Evolutionary conservation across 2,888 invertebrate genomes (phyloP), one percentile per base, ranked within the genome.

Genomic region (Fragum fragum): DNA sequence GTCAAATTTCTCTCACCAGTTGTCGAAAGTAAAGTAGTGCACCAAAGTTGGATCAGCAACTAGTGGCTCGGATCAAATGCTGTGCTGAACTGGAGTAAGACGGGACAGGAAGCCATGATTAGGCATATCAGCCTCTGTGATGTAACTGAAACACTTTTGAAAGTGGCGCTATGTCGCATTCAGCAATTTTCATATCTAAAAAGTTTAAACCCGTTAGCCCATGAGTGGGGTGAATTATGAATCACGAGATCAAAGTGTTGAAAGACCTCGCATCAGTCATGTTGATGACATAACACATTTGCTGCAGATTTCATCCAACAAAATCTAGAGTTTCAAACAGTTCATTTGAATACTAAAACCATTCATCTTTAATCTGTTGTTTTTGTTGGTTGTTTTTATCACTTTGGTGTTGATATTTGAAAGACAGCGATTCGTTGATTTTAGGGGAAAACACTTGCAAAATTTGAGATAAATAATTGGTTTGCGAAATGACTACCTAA

Each of bases 261-360:
- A 32, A 32, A 32, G 61, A 29, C 21, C 32, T 18, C 26, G 29
- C 32, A 61, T 61, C 61, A 29, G 32, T 61, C 61, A 61, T 32
- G 29, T 7, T 61, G 61, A 32, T 61, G 61, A 61, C 61, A 61
- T 61, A 61, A 32, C 26, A 32, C 61, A 61, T 61, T 61, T 61
- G 32, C 28, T 11, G 18, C 61, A 61, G 28, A 61, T 61, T 47
- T 61, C 1, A 32, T 32, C n/a, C 32, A 32, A 32, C n/a, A 32
- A 11, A 6, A 28, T 61, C 11, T 32, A 61, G 61, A n/a, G 61
- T 61, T 61, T 29, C 61, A 61, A 32, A 29, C 18, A 32, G 29
- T 14, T 32, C 29, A 61, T 61, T 61, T 61, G 61, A 61, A 61
- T 61, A 47, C 2, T 14, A 47, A 47, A 47, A 14, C n/a, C 47